Base-by-base conservation (phyloP, 2,797 vertebrate genomes). In the Pangasius macronema region DNA sequence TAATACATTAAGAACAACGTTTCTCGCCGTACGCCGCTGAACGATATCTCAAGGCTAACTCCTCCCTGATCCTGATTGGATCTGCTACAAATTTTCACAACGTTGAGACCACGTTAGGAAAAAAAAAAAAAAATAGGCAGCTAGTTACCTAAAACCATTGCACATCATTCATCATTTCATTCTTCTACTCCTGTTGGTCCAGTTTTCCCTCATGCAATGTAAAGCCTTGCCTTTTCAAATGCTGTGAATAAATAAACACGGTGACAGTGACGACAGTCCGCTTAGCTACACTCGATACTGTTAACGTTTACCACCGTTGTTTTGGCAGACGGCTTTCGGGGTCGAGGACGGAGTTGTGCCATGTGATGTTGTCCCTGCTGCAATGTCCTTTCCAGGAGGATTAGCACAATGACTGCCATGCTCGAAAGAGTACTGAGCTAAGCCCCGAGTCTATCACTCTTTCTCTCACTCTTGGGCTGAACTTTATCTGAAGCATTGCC, bases 401-500 rank as follows among this genome's bases (percentile, higher is more conserved):
- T 90, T 92, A 92, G 49, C 86, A 3, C 88, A 63, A 93, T 90
- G 86, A 70, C 87, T 92, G 90, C 84, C 88, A 89, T 91, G 68
- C 83, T 85, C 84, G 80, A 90, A 88, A 93, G 91, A 93, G 91
- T 89, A 88, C 39, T 10, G 86, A 84, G 91, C 87, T 65, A 86
- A 90, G 83, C 85, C 87, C 90, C n/a, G n/a, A n/a, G n/a, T 59
- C 68, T 46, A 33, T 72, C 51, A 13, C 65, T 20, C 55, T 57
- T 20, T 57, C 55, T 57, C 59, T 61, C 59, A 4, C 63, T 39
- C 30, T 76, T 24, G 3, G 90, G 72, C 92, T 90, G 93, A 94
- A 94, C 92, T 88, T 90, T 95, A 93, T 94, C 93, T 92, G 85
- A 89, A 88, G 90, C 85, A 73, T 36, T 84, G 92, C 88, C 91